A percentile compares a stretch with the other conserved stretches of the same genome.
Conservation (phyloP, 2,797 vertebrate species). For the Danionella dracula region DNA sequence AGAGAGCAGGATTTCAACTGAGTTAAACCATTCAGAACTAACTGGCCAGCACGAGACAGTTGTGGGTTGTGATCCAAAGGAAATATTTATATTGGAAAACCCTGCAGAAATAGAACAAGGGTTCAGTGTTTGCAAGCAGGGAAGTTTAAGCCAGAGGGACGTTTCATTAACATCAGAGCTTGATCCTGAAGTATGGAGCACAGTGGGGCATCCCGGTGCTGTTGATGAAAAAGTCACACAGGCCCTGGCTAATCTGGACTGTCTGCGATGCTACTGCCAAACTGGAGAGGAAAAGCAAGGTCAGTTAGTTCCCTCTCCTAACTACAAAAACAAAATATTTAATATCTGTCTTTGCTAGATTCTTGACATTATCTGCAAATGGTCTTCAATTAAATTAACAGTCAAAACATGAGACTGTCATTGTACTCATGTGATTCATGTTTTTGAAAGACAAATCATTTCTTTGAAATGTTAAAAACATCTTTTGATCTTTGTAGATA, state of each 20-base stretch:
- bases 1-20: constrained; percentile 14
- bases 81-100: constrained; percentile 16
- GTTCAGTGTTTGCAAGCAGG: background rate
- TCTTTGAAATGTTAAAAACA: background rate
- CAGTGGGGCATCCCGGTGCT: background rate
- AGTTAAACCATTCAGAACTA: background rate
- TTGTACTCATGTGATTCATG: background rate
- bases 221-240: constrained; percentile 62
- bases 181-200: background rate
- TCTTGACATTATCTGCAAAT: background rate
- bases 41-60: background rate
- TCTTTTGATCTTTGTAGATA: background rate
- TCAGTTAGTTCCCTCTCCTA: constrained; percentile 38
- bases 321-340: background rate
- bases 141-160: background rate
- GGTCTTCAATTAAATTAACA: background rate
- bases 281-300: constrained; percentile 55
- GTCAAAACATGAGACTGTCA: background rate
- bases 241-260: constrained; percentile 73
- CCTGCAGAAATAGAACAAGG: background rate
- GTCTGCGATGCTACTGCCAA: constrained; percentile 66
- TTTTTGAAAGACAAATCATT: background rate
- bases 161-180: background rate
- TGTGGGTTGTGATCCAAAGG: background rate
- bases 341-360: background rate